Conservation (phyloP, 2,888 invertebrate species). For the Liopterus haemorrhoidalis region DNA sequence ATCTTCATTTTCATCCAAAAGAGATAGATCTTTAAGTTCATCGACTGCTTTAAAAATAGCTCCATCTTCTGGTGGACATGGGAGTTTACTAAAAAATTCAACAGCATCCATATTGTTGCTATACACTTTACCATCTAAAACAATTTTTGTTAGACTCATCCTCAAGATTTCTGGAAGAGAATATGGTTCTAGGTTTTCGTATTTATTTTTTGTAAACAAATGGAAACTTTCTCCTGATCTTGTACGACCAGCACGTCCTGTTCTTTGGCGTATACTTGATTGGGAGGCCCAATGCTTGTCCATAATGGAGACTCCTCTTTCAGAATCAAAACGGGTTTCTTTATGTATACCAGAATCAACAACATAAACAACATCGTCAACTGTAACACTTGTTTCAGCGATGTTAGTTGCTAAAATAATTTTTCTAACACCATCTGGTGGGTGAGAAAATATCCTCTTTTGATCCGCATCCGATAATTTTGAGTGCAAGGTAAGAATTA, state of each 20-base stretch:
- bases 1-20: slow-evolving; percentile 52
- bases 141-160: slow-evolving; percentile 50
- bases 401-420: slow-evolving; percentile 67
- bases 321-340: slow-evolving; percentile 50
- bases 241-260: slow-evolving; percentile 64
- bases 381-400: slow-evolving; percentile 67
- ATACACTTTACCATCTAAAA: slow-evolving; percentile 57
- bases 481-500: slow-evolving; percentile 42
- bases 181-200: slow-evolving; percentile 48
- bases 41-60: slow-evolving; percentile 54
- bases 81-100: slow-evolving; percentile 55
- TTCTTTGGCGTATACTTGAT: slow-evolving; percentile 58
- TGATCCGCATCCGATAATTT: slow-evolving; percentile 56
- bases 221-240: slow-evolving; percentile 57
- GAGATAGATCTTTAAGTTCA: slow-evolving; percentile 55
- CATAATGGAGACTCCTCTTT: slow-evolving; percentile 48
- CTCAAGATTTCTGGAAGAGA: slow-evolving; percentile 60
- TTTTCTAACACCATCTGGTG: slow-evolving; percentile 53
- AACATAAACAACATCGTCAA: slow-evolving; percentile 64
- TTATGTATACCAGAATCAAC: slow-evolving; percentile 60
- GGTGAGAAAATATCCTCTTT: slow-evolving; percentile 50
- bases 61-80: slow-evolving; percentile 54
- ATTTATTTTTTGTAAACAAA: slow-evolving; percentile 51
- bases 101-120: slow-evolving; percentile 52
- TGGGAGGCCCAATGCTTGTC: slow-evolving; percentile 58